Conservation (phyloP, 2,888 invertebrate species). For the Xiphydria camelus region DNA sequence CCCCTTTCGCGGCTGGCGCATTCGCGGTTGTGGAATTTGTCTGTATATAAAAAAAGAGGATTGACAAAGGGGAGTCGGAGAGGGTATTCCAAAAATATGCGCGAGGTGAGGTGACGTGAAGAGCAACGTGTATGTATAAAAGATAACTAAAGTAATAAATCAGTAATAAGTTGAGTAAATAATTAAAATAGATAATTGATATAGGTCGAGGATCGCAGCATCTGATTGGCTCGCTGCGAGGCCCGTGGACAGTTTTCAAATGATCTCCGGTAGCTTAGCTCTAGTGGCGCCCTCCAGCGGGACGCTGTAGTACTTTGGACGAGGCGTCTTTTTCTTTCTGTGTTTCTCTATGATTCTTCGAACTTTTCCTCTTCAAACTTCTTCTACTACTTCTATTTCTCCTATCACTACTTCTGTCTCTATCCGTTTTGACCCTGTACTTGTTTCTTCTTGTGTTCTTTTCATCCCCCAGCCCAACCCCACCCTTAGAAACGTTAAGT, state of each 20-base stretch:
- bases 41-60: constrained; percentile 22
- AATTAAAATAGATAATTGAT: constrained; percentile 58
- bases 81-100: constrained; percentile 30
- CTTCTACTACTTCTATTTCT: background rate
- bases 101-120: too few species aligned
- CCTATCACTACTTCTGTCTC: background rate
- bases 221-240: constrained; percentile 57
- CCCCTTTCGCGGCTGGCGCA: too few species aligned
- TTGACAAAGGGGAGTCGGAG: too few species aligned
- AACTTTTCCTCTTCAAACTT: constrained; percentile 16
- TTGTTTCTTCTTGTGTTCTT: background rate
- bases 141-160: constrained; percentile 44
- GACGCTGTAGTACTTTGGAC: constrained; percentile 38
- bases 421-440: background rate
- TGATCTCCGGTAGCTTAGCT: constrained; percentile 59
- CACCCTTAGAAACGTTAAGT: constrained; percentile 1
- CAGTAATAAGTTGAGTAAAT: constrained; percentile 51
- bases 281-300: constrained; percentile 49
- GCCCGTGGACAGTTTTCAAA: constrained; percentile 59
- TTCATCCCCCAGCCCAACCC: background rate
- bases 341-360: constrained; percentile 18
- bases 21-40: too few species aligned
- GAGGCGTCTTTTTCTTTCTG: constrained; percentile 33
- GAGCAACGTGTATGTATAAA: constrained; percentile 44
- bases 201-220: constrained; percentile 56